Conservation (phyloP, 1,140 invertebrate species). For the Heliconius himera region DNA sequence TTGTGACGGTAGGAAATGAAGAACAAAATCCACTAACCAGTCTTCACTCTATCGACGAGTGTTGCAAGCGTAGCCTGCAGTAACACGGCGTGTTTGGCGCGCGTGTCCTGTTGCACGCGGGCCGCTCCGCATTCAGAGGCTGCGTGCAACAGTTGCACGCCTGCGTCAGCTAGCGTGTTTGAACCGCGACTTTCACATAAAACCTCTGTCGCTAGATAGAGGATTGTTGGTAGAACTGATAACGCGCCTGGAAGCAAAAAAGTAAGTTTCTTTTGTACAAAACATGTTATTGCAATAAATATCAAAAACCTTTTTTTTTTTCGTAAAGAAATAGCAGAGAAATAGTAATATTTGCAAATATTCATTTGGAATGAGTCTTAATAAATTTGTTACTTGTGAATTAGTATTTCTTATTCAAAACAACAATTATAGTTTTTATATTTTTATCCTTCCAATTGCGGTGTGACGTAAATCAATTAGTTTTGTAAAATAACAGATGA, state of each 20-base stretch:
- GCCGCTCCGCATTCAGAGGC: slow-evolving; percentile 71
- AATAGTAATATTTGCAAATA: too few relatives aligned
- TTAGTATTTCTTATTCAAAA: too few relatives aligned
- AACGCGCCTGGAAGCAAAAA: slow-evolving; percentile 86
- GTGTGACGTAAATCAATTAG: too few relatives aligned
- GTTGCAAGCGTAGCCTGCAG: slow-evolving; percentile 94
- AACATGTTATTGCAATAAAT: too few relatives aligned
- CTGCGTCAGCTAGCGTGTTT: slow-evolving; percentile 82
- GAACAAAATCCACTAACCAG: slow-evolving; percentile 75
- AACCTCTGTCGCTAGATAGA: slow-evolving; percentile 95
- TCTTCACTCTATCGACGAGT: slow-evolving; percentile 94
- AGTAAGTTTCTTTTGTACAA: background rate
- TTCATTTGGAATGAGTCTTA: too few relatives aligned
- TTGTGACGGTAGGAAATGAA: background rate
- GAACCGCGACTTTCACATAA: slow-evolving; percentile 87
- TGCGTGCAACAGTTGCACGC: slow-evolving; percentile 82
- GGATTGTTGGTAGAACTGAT: slow-evolving; percentile 93
- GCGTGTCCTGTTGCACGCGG: slow-evolving; percentile 50
- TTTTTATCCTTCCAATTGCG: too few relatives aligned
- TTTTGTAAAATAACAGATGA: too few relatives aligned
- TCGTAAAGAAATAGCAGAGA: too few relatives aligned
- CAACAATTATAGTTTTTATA: too few relatives aligned
- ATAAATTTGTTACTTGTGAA: too few relatives aligned
- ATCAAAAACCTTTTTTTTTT: too few relatives aligned
- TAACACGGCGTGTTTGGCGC: slow-evolving; percentile 88